Conservation (phyloP, 2,113 vertebrate species). For the Oriolus oriolus region DNA sequence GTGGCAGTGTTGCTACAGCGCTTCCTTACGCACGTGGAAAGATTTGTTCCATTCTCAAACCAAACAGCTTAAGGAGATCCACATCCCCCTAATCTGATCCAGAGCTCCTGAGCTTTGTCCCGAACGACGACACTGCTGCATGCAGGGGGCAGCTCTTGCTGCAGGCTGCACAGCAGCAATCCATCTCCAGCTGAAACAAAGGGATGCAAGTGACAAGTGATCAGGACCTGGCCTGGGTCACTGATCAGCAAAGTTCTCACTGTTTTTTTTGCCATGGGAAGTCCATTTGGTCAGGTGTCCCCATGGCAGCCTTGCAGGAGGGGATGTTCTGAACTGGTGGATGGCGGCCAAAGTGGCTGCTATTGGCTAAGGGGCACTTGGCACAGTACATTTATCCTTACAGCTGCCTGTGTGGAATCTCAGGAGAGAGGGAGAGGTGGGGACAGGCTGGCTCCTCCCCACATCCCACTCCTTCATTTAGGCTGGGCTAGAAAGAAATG, state of each 20-base stretch:
- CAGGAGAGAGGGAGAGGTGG: neutral
- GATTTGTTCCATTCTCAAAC: neutral
- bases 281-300: neutral
- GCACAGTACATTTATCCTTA: neutral
- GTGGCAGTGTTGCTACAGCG: neutral
- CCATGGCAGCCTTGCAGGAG: neutral
- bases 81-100: neutral
- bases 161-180: conserved; percentile 2
- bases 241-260: conserved; percentile 14
- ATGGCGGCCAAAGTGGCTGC: neutral
- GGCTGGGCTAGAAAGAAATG: neutral
- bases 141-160: neutral
- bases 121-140: neutral
- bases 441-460: neutral
- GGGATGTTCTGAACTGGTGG: conserved; percentile 10
- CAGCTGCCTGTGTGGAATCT: neutral
- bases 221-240: conserved; percentile 57
- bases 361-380: neutral
- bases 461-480: neutral
- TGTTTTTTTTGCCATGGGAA: neutral
- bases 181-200: conserved; percentile 49
- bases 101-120: neutral
- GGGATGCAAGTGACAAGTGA: conserved; percentile 13
- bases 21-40: neutral
- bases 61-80: neutral